Evolutionary conservation across 1,140 invertebrate species (phyloP).

Genomic region (Drosophila serrata): DNA sequence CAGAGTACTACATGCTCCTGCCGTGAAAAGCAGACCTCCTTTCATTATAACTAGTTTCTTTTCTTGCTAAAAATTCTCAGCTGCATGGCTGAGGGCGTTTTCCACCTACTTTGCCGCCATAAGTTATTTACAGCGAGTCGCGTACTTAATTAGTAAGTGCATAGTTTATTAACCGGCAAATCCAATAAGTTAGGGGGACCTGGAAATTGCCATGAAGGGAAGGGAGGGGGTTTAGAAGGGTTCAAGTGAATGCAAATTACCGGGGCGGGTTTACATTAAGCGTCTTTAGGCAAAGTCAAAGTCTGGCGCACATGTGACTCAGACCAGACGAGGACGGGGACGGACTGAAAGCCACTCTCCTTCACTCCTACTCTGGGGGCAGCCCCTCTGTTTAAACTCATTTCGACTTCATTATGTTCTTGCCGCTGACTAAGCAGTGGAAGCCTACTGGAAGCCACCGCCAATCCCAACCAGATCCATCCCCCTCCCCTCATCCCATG

Average conservation of each 20-base stretch:
- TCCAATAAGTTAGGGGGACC: slow-evolving; percentile 66
- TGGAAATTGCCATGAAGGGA: slow-evolving; percentile 28
- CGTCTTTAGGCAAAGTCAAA: slow-evolving; percentile 37
- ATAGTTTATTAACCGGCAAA: slow-evolving; percentile 75
- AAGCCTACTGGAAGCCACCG: slow-evolving; percentile 19
- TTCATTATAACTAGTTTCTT: background rate
- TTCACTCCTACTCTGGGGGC: slow-evolving; percentile 3
- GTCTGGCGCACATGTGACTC: slow-evolving; percentile 67
- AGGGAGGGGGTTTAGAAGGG: background rate
- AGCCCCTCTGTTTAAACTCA: slow-evolving; percentile 58
- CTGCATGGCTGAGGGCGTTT: slow-evolving; percentile 39
- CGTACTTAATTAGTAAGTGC: slow-evolving; percentile 69
- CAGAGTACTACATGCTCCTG: background rate
- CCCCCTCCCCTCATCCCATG: background rate
- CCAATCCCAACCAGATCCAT: background rate
- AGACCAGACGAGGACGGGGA: slow-evolving; percentile 24
- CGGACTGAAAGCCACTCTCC: slow-evolving; percentile 5
- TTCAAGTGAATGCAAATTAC: slow-evolving; percentile 60
- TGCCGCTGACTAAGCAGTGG: slow-evolving; percentile 64
- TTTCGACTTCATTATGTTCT: slow-evolving; percentile 70
- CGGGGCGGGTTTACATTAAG: slow-evolving; percentile 25
- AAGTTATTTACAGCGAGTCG: slow-evolving; percentile 49
- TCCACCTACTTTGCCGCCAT: slow-evolving; percentile 33
- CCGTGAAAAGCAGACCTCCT: background rate
- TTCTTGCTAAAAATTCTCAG: slow-evolving; percentile 13